Percentiles rank a stretch among this genome's conserved stretches.
Evolutionary conservation across 1,140 invertebrate species (phyloP).

Genomic region (Penaeus chinensis): DNA sequence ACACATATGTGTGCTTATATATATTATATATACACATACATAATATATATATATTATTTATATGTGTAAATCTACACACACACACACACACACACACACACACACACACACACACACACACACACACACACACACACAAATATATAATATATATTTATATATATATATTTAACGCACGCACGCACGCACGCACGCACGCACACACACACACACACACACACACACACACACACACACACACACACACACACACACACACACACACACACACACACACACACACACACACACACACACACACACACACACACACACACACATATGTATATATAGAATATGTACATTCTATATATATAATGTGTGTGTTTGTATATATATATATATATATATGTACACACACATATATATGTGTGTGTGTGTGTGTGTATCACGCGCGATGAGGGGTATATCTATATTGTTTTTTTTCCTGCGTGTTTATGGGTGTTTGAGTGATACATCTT

Average conservation of each 20-base stretch:
- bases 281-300: no score
- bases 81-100: neutral
- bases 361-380: neutral
- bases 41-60: neutral
- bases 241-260: no score
- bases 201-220: no score
- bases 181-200: no score
- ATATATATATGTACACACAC: slow-evolving; percentile 30
- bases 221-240: no score
- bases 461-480: no score
- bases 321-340: neutral
- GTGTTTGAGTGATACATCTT: no score
- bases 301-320: no score
- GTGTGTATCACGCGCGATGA: neutral
- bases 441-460: neutral
- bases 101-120: neutral
- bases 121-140: neutral
- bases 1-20: no score
- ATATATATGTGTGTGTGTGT: neutral
- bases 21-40: no score
- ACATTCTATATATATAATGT: neutral
- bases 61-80: neutral
- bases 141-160: neutral
- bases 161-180: no score
- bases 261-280: no score